phyloP scores from a whole-genome alignment of 2,888 invertebrate species.

The Therioaphis trifolii region DNA sequence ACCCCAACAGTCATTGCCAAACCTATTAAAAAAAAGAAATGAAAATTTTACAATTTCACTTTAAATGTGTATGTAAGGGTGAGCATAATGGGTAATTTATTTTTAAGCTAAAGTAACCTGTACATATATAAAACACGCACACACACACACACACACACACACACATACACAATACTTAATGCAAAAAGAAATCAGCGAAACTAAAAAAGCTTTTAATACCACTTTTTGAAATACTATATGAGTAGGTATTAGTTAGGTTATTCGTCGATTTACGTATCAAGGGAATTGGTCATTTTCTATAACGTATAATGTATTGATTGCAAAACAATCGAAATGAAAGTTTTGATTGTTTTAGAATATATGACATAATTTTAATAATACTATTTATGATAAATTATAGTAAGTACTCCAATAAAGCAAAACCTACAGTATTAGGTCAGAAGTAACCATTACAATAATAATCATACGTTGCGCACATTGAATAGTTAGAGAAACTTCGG shows the following conservation, averaged over 20 bases:
- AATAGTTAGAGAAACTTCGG: no score
- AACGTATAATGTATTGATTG: conserved; percentile 3
- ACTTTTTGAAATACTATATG: conserved; percentile 31
- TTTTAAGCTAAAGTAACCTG: conserved; percentile 5
- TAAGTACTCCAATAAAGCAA: no score
- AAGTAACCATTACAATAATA: no score
- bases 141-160: no score
- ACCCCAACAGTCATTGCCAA: conserved; percentile 58
- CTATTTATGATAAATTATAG: no score
- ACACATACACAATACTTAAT: conserved; percentile 9
- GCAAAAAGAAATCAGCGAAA: not conserved
- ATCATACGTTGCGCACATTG: no score
- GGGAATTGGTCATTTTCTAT: conserved; percentile 24
- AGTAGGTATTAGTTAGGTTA: not conserved
- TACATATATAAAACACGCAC: no score
- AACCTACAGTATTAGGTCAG: no score
- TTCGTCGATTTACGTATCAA: conserved; percentile 41
- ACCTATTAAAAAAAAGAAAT: conserved; percentile 53
- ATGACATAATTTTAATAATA: no score
- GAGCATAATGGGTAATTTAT: conserved; percentile 61
- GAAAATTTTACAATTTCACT: conserved; percentile 54
- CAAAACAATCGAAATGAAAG: no score
- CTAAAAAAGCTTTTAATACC: conserved; percentile 26
- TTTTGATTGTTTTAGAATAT: conserved; percentile 11
- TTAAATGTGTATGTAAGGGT: not conserved